A percentile compares a stretch with the other conserved stretches of the same genome.
Evolutionary conservation across 2,113 vertebrate genomes (phyloP).

Genomic region (Uria lomvia): DNA sequence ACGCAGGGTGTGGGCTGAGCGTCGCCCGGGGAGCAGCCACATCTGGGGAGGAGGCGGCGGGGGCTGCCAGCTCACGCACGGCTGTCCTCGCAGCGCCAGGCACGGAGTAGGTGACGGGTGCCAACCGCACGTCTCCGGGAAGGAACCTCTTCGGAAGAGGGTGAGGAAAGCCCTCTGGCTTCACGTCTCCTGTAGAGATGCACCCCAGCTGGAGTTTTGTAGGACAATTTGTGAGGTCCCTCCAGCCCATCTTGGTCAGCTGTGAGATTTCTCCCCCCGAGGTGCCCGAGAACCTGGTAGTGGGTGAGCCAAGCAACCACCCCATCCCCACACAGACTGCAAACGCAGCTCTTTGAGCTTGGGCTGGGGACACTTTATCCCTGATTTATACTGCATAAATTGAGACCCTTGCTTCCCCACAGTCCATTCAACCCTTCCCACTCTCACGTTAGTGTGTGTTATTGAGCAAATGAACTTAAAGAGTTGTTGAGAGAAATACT

Average conservation of each 20-base stretch:
- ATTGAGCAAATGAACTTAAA: neutral
- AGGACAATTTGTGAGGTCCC: neutral
- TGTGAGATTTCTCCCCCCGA: accelerated
- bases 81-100: neutral
- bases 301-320: neutral
- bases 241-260: neutral
- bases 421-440: neutral
- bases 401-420: neutral
- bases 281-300: neutral
- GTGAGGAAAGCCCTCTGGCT: neutral
- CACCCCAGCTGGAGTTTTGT: neutral
- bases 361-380: neutral
- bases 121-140: accelerated
- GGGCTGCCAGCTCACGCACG: neutral
- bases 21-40: neutral
- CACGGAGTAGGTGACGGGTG: accelerated
- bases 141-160: neutral
- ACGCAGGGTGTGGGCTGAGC: slow-evolving; percentile 33
- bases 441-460: neutral
- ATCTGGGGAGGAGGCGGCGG: neutral
- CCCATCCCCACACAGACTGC: neutral
- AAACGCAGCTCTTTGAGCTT: accelerated
- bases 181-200: accelerated
- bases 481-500: neutral
- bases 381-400: neutral